Conservation (phyloP, 1,140 invertebrate genomes). For the Scaptomyza pallida region DNA sequence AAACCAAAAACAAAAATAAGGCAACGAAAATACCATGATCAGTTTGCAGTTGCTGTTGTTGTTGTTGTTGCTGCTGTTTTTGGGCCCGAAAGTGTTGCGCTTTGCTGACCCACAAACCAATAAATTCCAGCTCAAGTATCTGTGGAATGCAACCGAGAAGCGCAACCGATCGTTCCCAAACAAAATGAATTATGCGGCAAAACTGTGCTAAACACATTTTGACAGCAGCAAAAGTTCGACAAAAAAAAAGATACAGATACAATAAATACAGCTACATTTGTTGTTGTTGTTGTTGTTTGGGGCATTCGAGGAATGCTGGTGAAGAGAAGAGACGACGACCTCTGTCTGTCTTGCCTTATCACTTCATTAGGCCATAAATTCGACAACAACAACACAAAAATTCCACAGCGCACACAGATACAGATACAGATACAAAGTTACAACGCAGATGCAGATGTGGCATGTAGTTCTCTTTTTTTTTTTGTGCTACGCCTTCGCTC, state of each 20-base stretch:
- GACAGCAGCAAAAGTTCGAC: slow-evolving; percentile 59
- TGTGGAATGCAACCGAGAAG: slow-evolving; percentile 62
- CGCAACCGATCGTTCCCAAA: background rate
- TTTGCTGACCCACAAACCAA: slow-evolving; percentile 70
- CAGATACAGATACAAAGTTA: slow-evolving; percentile 63
- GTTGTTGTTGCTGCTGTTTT: no score
- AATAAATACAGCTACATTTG: slow-evolving; percentile 36
- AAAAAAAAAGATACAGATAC: slow-evolving; percentile 51
- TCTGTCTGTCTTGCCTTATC: slow-evolving; percentile 69
- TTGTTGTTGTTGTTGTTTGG: slow-evolving; percentile 16
- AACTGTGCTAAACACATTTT: slow-evolving; percentile 75
- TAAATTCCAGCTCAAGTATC: slow-evolving; percentile 73
- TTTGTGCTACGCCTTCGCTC: slow-evolving; percentile 20
- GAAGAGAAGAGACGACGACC: slow-evolving; percentile 46
- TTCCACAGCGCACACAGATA: slow-evolving; percentile 61
- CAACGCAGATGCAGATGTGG: slow-evolving; percentile 59
- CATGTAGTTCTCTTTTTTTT: background rate
- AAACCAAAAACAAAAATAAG: slow-evolving; percentile 20
- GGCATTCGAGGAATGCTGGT: slow-evolving; percentile 68
- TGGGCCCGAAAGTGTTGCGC: slow-evolving; percentile 48
- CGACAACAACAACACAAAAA: slow-evolving; percentile 78
- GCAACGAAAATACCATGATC: slow-evolving; percentile 5
- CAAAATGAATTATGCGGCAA: slow-evolving; percentile 69
- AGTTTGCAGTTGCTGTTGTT: background rate
- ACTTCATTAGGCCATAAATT: slow-evolving; percentile 83